Percentiles rank a stretch among this genome's conserved stretches.
These are phyloP conservation scores for Excalfactoria chinensis DNA, from an alignment of 2,113 vertebrate genomes.

Conservation along the genomic window DNA sequence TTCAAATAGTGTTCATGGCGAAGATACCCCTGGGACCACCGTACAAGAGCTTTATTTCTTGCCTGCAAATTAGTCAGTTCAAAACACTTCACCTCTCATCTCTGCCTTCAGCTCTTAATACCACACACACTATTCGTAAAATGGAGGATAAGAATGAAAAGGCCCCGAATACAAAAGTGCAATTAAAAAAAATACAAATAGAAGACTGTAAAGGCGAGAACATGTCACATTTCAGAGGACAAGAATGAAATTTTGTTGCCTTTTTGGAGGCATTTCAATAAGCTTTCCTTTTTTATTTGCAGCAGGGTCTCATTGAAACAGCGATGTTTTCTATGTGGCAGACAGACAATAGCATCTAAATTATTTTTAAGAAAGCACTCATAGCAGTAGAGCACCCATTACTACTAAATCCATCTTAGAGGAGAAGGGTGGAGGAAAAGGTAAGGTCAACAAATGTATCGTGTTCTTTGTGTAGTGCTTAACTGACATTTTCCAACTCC, in stretches of 20 bases:
- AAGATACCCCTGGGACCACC: conserved; percentile 56
- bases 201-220: conserved; percentile 20
- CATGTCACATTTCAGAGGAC: conserved; percentile 41
- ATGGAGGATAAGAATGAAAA: conserved; percentile 46
- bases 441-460: conserved; percentile 73
- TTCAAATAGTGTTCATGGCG: conserved; percentile 58
- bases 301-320: conserved; percentile 62
- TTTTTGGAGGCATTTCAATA: conserved; percentile 75
- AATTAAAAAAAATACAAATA: conserved; percentile 58
- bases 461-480: conserved; percentile 58
- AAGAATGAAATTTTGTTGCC: conserved; percentile 65
- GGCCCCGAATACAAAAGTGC: conserved; percentile 17
- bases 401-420: conserved; percentile 57
- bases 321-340: conserved; percentile 66
- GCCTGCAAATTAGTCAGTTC: conserved; percentile 71
- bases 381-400: conserved; percentile 50
- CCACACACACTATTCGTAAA: background rate
- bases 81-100: conserved; percentile 62
- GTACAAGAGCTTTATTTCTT: conserved; percentile 70
- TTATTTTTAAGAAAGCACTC: conserved; percentile 74
- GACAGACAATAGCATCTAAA: conserved; percentile 78
- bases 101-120: conserved; percentile 52
- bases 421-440: conserved; percentile 60
- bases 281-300: conserved; percentile 50
- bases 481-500: conserved; percentile 66